Evolutionary conservation across 2,888 invertebrate genomes (phyloP), one percentile per base, ranked within the genome.

Genomic region (Apamea anceps): DNA sequence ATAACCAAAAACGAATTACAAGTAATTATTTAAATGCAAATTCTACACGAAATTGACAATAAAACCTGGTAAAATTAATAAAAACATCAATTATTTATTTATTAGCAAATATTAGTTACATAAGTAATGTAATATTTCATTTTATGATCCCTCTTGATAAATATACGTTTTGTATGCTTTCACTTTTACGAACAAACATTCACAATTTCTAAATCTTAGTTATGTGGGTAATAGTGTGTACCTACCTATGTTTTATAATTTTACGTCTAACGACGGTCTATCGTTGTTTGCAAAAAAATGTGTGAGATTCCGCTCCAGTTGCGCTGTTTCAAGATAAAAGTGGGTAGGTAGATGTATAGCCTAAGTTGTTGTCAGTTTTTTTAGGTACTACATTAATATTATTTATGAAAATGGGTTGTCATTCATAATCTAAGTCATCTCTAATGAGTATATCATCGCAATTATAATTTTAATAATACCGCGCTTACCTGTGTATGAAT

Each of bases 401-500:
- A 54, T 21, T n/a, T 7, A 65, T 77, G 57, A 45, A 81, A 68
- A 74, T 76, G 28, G 51, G 21, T 63, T 70, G 13, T 32, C 45
- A 68, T 66, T 66, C 32, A 71, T 79, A 74, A 84, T 83, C 71
- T 77, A 83, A 85, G 28, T 72, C 54, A 75, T 73, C 67, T 72
- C 10, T 84, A 85, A 72, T 79, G 70, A 80, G 66, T 70, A 72
- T 85, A 84, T 84, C 77, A 87, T 84, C 80, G 75, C 81, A 88
- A 87, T 86, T 87, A 88, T 89, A 85, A 90, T 90, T 90, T 93
- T 91, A 91, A 92, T 93, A 92, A 91, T 91, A 89, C 93, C 93
- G 93, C 94, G 93, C 91, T 94, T 95, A 95, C 94, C 93, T 93
- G 94, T 93, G 92, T 94, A 92, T 96, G 94, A 94, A 95, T 96